phyloP scores from a whole-genome alignment of 1,140 invertebrate genomes.

The Lamellibrachia luymesi region DNA sequence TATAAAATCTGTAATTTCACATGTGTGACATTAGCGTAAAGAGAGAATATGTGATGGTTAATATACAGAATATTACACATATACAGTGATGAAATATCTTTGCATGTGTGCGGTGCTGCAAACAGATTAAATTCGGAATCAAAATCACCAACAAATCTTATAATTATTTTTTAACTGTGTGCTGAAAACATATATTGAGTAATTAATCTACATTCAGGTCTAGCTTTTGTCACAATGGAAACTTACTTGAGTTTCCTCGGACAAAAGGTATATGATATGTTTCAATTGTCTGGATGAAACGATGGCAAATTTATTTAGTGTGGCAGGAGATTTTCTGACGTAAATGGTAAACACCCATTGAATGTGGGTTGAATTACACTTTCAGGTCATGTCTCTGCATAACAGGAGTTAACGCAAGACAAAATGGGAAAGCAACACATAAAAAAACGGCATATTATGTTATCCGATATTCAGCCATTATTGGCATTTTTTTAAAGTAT shows the following conservation, averaged over 20 bases:
- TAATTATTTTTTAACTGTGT: neutral
- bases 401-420: neutral
- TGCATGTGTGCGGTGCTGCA: neutral
- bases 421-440: neutral
- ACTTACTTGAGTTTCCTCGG: neutral
- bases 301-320: neutral
- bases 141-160: too few species aligned
- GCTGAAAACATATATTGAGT: neutral
- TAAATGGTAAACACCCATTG: neutral
- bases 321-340: neutral
- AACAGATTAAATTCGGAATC: neutral
- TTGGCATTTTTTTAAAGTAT: neutral
- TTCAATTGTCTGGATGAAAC: neutral
- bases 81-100: neutral
- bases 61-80: neutral
- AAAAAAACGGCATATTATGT: neutral
- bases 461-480: neutral
- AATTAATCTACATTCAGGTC: neutral
- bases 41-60: neutral
- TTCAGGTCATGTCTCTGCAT: neutral
- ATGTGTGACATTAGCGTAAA: neutral
- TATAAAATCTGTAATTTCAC: neutral
- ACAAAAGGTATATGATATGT: neutral
- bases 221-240: neutral
- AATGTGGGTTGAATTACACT: neutral